A percentile compares a stretch with the other conserved stretches of the same genome.
These are phyloP conservation scores for Trichoplusia ni DNA, from an alignment of 1,140 invertebrate species.

Conservation along the genomic window DNA sequence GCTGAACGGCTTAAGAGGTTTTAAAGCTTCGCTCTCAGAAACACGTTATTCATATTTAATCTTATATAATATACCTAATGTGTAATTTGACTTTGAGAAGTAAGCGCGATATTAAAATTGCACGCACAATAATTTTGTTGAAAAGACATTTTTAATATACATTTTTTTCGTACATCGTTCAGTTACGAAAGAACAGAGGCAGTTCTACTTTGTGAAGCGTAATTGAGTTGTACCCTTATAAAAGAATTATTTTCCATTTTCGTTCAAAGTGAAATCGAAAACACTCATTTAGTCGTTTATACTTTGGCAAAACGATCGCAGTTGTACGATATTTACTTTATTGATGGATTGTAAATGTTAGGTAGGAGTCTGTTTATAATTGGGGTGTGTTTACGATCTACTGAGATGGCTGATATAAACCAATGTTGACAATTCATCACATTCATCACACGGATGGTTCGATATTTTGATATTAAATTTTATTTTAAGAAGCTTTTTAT, in stretches of 20 bases:
- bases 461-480: too few relatives aligned
- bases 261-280: constrained; percentile 23
- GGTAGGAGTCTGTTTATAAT: constrained; percentile 7
- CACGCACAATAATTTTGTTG: neutral
- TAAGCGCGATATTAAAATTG: too few relatives aligned
- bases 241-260: constrained; percentile 17
- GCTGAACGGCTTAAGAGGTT: too few relatives aligned
- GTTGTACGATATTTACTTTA: constrained; percentile 19
- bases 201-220: neutral
- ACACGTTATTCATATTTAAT: too few relatives aligned
- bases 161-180: neutral
- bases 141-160: too few relatives aligned
- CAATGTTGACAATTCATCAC: neutral
- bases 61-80: too few relatives aligned
- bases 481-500: too few relatives aligned
- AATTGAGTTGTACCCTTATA: constrained; percentile 20
- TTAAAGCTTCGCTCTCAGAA: too few relatives aligned
- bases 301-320: neutral
- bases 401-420: neutral
- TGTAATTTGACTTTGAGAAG: too few relatives aligned
- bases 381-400: constrained; percentile 1
- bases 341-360: constrained; percentile 17
- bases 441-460: neutral
- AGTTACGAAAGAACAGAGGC: neutral
- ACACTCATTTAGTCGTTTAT: constrained; percentile 15